A percentile compares a stretch with the other conserved stretches of the same genome.
Conservation (phyloP, 1,140 invertebrate genomes). For the Calephelis nemesis region DNA sequence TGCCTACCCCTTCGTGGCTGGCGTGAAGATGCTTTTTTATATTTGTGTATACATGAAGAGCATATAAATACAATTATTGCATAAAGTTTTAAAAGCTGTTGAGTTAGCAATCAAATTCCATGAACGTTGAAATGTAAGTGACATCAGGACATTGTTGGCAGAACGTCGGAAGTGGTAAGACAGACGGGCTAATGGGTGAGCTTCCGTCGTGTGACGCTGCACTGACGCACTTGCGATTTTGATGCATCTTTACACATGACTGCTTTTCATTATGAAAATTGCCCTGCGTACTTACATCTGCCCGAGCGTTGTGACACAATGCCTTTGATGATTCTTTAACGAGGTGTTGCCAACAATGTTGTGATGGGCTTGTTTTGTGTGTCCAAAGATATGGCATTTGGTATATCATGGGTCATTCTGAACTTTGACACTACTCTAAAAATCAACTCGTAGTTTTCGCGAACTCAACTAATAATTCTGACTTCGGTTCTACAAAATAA, state of each 20-base stretch:
- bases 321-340: slow-evolving; percentile 14
- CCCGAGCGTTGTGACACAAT: neutral
- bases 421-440: no score
- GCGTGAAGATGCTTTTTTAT: no score
- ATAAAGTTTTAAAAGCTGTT: neutral
- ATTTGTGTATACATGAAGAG: no score
- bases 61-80: no score
- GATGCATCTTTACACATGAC: slow-evolving; percentile 25
- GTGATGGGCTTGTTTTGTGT: no score
- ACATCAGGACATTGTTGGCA: slow-evolving; percentile 31
- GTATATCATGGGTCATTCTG: no score
- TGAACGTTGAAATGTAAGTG: slow-evolving; percentile 25
- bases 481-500: no score
- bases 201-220: slow-evolving; percentile 48
- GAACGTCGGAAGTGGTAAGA: slow-evolving; percentile 48
- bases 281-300: neutral
- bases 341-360: neutral
- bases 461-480: no score
- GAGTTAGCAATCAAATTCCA: slow-evolving; percentile 3
- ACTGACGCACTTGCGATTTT: slow-evolving; percentile 26
- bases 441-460: no score
- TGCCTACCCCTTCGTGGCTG: no score
- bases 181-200: slow-evolving; percentile 55
- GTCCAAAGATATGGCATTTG: no score
- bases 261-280: slow-evolving; percentile 28